Percentiles rank a stretch among this genome's conserved stretches.
Evolutionary conservation across 2,113 vertebrate genomes (phyloP).

Genomic region (Laticauda laticaudata): DNA sequence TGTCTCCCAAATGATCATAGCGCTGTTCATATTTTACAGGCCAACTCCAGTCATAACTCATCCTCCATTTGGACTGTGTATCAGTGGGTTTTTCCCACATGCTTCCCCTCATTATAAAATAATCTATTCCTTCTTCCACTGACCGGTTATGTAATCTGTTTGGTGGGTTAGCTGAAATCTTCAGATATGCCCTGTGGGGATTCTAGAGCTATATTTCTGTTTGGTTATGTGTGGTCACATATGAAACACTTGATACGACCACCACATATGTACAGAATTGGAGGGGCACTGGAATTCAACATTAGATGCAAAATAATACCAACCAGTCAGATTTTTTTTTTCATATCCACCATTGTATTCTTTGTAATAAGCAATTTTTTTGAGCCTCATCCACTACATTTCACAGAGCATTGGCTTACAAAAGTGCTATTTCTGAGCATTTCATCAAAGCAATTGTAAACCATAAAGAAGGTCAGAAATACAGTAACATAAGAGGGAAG

Average conservation of each 20-base stretch:
- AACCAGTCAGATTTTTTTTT: not conserved
- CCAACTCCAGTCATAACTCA: not conserved
- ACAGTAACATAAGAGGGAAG: not conserved
- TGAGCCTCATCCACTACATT: not conserved
- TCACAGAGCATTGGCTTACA: not conserved
- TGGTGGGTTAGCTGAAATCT: not conserved
- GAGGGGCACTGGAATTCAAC: not conserved
- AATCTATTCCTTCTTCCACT: not conserved
- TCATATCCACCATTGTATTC: not conserved
- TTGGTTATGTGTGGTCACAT: not conserved
- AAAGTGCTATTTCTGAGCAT: not conserved
- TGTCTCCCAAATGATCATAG: not conserved
- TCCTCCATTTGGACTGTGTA: not conserved
- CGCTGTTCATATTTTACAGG: not conserved
- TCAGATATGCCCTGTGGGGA: not conserved
- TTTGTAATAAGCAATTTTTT: not conserved
- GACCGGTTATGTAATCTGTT: not conserved
- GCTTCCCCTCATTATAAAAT: not conserved
- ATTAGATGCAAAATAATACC: not conserved
- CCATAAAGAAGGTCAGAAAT: not conserved
- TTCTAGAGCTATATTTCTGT: not conserved
- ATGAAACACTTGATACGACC: not conserved
- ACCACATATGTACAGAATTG: not conserved
- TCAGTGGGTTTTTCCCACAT: not conserved
- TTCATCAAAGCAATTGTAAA: not conserved